phyloP scores from a whole-genome alignment of 1,140 invertebrate genomes.

The Zaprionus nigranus region DNA sequence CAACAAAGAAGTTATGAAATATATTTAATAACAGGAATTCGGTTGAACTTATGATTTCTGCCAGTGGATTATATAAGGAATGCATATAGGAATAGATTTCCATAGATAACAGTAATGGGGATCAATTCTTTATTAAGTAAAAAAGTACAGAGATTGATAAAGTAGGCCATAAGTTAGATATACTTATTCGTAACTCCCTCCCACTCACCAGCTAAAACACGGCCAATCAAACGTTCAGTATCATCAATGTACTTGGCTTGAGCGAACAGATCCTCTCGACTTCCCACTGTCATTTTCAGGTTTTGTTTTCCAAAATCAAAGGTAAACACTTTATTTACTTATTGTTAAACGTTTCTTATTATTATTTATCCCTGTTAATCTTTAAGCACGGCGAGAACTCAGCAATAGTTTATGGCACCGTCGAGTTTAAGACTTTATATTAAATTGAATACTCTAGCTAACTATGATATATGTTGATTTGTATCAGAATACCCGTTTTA shows the following conservation, averaged over 20 bases:
- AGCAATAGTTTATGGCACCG: constrained; percentile 59
- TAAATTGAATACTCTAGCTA: constrained; percentile 57
- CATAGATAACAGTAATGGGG: too few species aligned
- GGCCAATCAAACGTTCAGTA: constrained; percentile 78
- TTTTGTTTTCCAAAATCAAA: background rate
- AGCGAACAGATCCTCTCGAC: constrained; percentile 80
- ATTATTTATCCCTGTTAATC: background rate
- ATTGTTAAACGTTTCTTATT: constrained; percentile 20
- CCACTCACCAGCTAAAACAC: constrained; percentile 80
- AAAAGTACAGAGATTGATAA: constrained; percentile 33
- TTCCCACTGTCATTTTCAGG: constrained; percentile 74
- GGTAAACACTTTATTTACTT: constrained; percentile 9
- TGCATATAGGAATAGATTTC: too few species aligned
- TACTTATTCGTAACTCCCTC: too few species aligned
- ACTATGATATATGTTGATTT: constrained; percentile 27
- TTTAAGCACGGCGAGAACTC: constrained; percentile 5
- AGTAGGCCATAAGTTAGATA: background rate
- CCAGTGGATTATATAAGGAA: too few species aligned
- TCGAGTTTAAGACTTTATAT: constrained; percentile 38
- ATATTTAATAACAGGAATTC: too few species aligned
- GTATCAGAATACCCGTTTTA: constrained; percentile 47
- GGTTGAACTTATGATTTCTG: too few species aligned
- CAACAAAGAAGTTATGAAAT: too few species aligned
- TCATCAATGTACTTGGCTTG: constrained; percentile 79
- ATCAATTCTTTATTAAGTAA: too few species aligned